Base-by-base conservation (phyloP, 2,797 vertebrate genomes). In the Anguilla marmorata region DNA sequence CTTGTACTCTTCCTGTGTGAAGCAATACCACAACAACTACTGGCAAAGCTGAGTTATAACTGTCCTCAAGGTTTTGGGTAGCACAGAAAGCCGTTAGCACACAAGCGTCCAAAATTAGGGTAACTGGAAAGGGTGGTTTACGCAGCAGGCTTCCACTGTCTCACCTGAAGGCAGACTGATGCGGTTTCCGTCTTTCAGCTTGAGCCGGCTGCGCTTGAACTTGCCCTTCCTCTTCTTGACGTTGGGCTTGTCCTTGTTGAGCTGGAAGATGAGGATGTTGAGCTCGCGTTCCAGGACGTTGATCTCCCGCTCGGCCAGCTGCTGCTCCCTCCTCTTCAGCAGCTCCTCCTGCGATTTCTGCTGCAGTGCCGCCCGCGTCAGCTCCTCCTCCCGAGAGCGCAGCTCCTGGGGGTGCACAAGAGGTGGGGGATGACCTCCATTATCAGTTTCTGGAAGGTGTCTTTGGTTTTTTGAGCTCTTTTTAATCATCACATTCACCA, bases 81-180 rank as follows among this genome's bases (percentile, higher is more conserved):
- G 69, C 21, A 33, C 69, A 74, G 24, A 41, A 30, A 24, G 19
- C 11, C n/a, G 14, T 24, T 1, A 69, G 63, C 63, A 69, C 4
- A 27, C 33, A 79, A 16, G 37, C 14, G 12, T 30, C 45, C 0
- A 30, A 0, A 16, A 24, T 8, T 16, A 30, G 37, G 19, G 19
- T 11, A 54, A 24, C 1, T 27, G 1, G 24, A 11, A 24, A 14
- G 12, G 41, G 16, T 14, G 11, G 58, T 27, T 45, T 30, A 12
- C 1, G 33, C 27, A 4, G n/a, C 48, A n/a, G 80, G 79, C 6
- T 54, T 63, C 8, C 30, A 3, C 0, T 56, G n/a, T n/a, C 95
- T 87, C 89, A 98, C 98, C 98, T 94, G 98, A 99, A n/a, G 98
- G 98, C 87, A 99, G 95, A 89, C 98, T 99, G 95, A 99, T 99